Evolutionary conservation across 1,140 invertebrate genomes (phyloP).

Genomic region (Ips nitidus): DNA sequence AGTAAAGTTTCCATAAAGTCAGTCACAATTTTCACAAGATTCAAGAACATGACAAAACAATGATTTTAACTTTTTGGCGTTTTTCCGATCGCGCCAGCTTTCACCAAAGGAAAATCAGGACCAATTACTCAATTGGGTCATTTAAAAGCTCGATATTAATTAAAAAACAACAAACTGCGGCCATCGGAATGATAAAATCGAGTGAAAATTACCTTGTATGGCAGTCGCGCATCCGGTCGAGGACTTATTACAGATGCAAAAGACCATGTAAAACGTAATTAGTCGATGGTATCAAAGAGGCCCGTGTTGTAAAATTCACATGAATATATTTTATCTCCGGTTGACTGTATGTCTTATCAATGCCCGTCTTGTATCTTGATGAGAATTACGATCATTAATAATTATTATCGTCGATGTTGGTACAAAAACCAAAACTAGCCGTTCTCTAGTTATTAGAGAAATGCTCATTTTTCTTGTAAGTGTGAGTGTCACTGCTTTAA

Average conservation of each 20-base stretch:
- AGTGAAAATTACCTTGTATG: constrained; percentile 33
- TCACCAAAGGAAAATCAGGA: constrained; percentile 1
- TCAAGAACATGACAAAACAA: too few species aligned
- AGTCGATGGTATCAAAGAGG: constrained; percentile 29
- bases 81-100: neutral
- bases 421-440: too few species aligned
- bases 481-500: too few species aligned
- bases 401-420: neutral
- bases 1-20: too few species aligned
- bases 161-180: constrained; percentile 24
- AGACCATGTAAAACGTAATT: constrained; percentile 34
- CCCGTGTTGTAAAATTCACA: constrained; percentile 24
- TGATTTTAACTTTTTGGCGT: too few species aligned
- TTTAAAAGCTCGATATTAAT: constrained; percentile 21
- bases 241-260: constrained; percentile 31
- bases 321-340: constrained; percentile 22
- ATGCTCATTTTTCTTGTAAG: too few species aligned
- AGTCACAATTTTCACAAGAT: too few species aligned
- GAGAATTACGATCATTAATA: neutral
- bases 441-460: too few species aligned
- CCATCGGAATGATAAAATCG: constrained; percentile 25
- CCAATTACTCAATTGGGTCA: constrained; percentile 18
- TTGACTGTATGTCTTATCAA: constrained; percentile 16
- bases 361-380: neutral
- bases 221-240: constrained; percentile 30